Conservation (phyloP, 2,888 invertebrate species). For the Ormyrus thymus region DNA sequence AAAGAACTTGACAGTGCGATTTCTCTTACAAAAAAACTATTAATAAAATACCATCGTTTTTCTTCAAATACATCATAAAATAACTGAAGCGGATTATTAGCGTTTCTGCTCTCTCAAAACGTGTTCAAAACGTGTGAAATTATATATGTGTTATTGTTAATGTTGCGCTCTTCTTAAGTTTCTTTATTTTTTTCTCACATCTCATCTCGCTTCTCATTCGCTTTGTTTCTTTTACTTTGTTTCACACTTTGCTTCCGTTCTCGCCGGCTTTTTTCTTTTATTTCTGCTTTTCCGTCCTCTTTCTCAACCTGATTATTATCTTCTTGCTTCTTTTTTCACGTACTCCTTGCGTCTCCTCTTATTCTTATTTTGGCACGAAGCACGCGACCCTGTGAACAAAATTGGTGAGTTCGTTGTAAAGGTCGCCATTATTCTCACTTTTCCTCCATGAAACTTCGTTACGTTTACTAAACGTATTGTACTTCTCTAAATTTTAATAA, state of each 20-base stretch:
- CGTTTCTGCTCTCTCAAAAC: too few species aligned
- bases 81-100: too few species aligned
- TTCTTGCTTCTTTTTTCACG: slow-evolving; percentile 1
- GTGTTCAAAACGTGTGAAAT: too few species aligned
- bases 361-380: slow-evolving; percentile 4
- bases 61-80: too few species aligned
- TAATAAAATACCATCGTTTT: too few species aligned
- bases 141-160: too few species aligned
- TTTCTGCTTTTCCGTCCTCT: background rate
- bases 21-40: too few species aligned
- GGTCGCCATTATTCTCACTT: slow-evolving; percentile 8
- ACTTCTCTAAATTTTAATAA: too few species aligned
- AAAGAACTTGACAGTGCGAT: too few species aligned
- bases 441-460: too few species aligned
- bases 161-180: too few species aligned
- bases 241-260: background rate
- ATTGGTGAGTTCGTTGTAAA: slow-evolving; percentile 24
- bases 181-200: background rate
- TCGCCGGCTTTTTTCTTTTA: background rate
- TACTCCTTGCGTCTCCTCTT: background rate
- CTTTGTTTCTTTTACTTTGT: background rate
- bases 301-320: slow-evolving; percentile 18
- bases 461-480: too few species aligned
- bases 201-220: background rate
- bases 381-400: slow-evolving; percentile 4